Base-by-base conservation (phyloP, 2,797 vertebrate species). In the Rhinophrynus dorsalis region DNA sequence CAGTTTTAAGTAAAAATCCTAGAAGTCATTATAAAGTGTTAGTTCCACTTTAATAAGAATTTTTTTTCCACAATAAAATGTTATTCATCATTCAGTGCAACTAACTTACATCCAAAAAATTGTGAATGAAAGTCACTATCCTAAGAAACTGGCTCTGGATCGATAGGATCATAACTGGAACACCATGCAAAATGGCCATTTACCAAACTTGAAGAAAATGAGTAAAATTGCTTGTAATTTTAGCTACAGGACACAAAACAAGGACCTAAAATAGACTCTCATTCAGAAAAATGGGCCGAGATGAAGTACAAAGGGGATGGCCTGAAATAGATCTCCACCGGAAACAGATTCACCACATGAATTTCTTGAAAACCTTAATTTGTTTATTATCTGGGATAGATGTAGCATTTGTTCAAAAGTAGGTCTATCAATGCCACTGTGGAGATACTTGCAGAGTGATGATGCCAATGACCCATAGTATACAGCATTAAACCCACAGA, bases 281-380 rank as follows among this genome's bases (percentile, higher is more conserved):
- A 32, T 40, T 26, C 48, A 8, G 6, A 47, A 24, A 5, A 23
- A 47, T 29, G 32, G 8, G 5, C 32, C n/a, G 3, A 26, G 29
- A 18, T 18, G n/a, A 6, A 37, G 17, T 10, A 62, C 58, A 70
- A 62, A 71, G 21, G 18, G 42, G 13, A n/a, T 4, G 2, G 30
- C 33, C 52, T 42, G 44, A 72, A 51, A 72, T 72, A 72, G 38
- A 42, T 4, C 8, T 10, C 24, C 10, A 6, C 51, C 60, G 60
- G 52, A 72, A 72, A 33, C 38, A 13, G 7, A 20, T 29, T 56
- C 29, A 3, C 44, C 47, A 37, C 24, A 3, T 58, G 68, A 30
- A 32, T 29, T 23, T 40, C 17, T 21, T 18, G 27, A 47, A 21
- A 20, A 40, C 27, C 30, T 15, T 17, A 0, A 2, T 35, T 9